A percentile compares a stretch with the other conserved stretches of the same genome.
Conservation (phyloP, 2,888 invertebrate genomes). For the Teleiodes luculella region DNA sequence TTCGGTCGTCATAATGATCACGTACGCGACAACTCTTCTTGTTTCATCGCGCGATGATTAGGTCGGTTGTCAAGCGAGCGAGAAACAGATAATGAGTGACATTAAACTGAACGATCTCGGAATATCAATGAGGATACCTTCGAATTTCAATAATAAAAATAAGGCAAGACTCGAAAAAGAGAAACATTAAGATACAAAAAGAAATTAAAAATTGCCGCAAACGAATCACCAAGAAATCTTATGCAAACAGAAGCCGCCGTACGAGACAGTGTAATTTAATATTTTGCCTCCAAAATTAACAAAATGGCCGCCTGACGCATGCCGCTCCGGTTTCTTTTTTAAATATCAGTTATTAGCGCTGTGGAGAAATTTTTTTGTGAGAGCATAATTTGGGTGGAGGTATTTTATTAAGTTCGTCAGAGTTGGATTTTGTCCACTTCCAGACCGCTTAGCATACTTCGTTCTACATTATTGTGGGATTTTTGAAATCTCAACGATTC, state of each 20-base stretch:
- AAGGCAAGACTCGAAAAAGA: background rate
- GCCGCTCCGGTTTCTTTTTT: slow-evolving; percentile 30
- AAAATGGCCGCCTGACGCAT: slow-evolving; percentile 25
- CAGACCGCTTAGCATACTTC: slow-evolving; percentile 17
- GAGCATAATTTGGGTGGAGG: slow-evolving; percentile 36
- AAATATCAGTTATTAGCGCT: slow-evolving; percentile 46
- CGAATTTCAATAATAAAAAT: background rate
- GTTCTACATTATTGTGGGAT: slow-evolving; percentile 17
- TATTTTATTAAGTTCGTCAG: slow-evolving; percentile 26
- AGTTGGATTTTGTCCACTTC: slow-evolving; percentile 18
- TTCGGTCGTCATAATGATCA: background rate
- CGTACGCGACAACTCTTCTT: background rate
- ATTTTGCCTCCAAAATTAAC: slow-evolving; percentile 30
- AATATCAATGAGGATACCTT: slow-evolving; percentile 1
- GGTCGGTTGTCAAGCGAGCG: slow-evolving; percentile 5
- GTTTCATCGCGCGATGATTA: slow-evolving; percentile 1
- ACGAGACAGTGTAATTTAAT: slow-evolving; percentile 17
- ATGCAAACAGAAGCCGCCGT: slow-evolving; percentile 2
- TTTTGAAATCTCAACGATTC: slow-evolving; percentile 4
- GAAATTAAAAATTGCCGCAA: slow-evolving; percentile 2
- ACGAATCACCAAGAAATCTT: slow-evolving; percentile 2
- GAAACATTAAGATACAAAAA: background rate
- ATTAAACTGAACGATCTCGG: background rate
- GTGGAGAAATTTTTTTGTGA: slow-evolving; percentile 39
- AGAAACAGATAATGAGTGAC: background rate